Evolutionary conservation across 2,113 vertebrate genomes (phyloP).

Genomic region (Nycticryphes semicollaris): DNA sequence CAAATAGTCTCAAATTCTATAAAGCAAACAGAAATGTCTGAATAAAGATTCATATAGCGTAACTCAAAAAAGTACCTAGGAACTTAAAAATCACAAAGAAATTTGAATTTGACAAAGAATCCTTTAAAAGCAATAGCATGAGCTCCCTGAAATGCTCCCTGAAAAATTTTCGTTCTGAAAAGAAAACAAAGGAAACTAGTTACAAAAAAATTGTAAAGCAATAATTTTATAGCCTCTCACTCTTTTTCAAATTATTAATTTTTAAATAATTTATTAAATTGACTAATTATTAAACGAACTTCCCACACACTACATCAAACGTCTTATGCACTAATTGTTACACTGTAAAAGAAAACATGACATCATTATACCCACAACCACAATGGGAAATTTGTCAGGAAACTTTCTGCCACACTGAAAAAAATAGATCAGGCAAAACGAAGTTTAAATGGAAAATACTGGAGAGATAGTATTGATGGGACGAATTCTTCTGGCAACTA

Average conservation of each 20-base stretch:
- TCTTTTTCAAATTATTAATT: neutral
- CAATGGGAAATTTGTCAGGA: neutral
- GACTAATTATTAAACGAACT: neutral
- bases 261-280: neutral
- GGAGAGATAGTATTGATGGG: accelerated
- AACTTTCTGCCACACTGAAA: neutral
- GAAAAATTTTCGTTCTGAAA: neutral
- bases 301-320: neutral
- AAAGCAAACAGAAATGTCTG: neutral
- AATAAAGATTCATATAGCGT: neutral
- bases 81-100: neutral
- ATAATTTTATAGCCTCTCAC: neutral
- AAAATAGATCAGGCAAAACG: neutral
- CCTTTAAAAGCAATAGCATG: neutral
- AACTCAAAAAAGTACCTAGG: neutral
- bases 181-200: neutral
- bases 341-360: neutral
- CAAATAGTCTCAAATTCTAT: neutral
- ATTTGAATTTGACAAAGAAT: neutral
- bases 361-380: neutral
- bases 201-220: neutral
- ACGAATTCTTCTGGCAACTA: neutral
- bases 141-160: accelerated
- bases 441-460: neutral
- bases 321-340: neutral